These are phyloP conservation scores for Argentina silus DNA, from an alignment of 2,797 vertebrate genomes.

Conservation along the genomic window DNA sequence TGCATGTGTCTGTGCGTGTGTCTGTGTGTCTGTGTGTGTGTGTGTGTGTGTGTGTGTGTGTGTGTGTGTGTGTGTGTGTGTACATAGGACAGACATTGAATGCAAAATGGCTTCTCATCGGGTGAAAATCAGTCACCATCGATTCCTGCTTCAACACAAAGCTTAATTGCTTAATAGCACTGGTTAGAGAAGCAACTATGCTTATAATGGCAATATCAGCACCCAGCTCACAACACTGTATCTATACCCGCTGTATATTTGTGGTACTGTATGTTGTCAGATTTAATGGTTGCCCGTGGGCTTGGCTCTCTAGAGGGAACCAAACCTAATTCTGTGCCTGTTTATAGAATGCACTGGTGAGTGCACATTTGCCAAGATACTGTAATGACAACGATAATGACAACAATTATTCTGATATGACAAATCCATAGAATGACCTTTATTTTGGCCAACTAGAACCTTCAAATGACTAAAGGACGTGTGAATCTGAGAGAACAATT, in stretches of 20 bases:
- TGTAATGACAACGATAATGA: constrained; percentile 29
- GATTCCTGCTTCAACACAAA: constrained; percentile 43
- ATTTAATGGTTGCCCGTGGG: neutral
- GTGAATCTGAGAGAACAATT: constrained; percentile 27
- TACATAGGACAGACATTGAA: constrained; percentile 12
- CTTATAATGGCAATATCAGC: constrained; percentile 56
- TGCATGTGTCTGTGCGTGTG: neutral
- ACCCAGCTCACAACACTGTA: constrained; percentile 35
- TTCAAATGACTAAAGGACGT: constrained; percentile 4
- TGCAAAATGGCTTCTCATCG: constrained; percentile 34
- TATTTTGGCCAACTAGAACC: constrained; percentile 30
- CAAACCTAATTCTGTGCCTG: constrained; percentile 22
- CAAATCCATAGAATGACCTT: constrained; percentile 46
- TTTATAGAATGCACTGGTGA: constrained; percentile 6
- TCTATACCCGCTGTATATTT: constrained; percentile 16
- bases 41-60: neutral
- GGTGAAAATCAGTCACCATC: constrained; percentile 36
- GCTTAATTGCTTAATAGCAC: constrained; percentile 26
- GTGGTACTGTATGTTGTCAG: neutral
- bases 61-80: constrained; percentile 1
- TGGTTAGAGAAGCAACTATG: constrained; percentile 49
- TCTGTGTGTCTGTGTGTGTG: constrained; percentile 6
- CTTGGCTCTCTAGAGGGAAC: constrained; percentile 10
- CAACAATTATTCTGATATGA: constrained; percentile 39
- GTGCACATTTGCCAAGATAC: neutral